Evolutionary conservation across 2,113 vertebrate genomes (phyloP).

Genomic region (Triplophysa rosa): DNA sequence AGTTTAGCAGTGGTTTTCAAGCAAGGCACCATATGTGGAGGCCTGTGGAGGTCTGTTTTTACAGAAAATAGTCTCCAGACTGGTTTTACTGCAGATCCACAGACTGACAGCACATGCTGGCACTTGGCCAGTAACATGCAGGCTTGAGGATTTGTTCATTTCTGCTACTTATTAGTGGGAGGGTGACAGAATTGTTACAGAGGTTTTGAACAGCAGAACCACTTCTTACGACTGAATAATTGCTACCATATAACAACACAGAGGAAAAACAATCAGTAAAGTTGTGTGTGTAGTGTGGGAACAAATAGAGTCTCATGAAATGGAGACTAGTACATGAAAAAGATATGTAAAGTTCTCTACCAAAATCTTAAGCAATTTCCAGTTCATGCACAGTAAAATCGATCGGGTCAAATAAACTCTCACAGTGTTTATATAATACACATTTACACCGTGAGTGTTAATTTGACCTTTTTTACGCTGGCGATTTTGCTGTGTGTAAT

Average conservation of each 20-base stretch:
- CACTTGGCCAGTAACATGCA: slow-evolving; percentile 47
- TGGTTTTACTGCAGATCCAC: slow-evolving; percentile 62
- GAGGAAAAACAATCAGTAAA: slow-evolving; percentile 34
- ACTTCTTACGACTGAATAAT: slow-evolving; percentile 49
- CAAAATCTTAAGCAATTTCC: slow-evolving; percentile 68
- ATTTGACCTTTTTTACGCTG: no score
- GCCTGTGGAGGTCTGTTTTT: slow-evolving; percentile 40
- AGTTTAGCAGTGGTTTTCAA: slow-evolving; percentile 43
- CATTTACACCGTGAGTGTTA: no score
- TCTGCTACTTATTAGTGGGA: slow-evolving; percentile 48
- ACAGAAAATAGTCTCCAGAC: slow-evolving; percentile 58
- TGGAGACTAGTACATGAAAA: slow-evolving; percentile 12
- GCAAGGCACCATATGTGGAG: slow-evolving; percentile 48
- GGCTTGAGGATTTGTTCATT: slow-evolving; percentile 54
- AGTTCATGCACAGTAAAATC: no score
- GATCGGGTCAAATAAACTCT: no score
- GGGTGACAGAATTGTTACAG: slow-evolving; percentile 38
- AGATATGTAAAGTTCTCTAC: slow-evolving; percentile 54
- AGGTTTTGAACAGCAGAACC: slow-evolving; percentile 43
- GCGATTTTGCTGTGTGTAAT: no score
- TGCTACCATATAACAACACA: slow-evolving; percentile 40
- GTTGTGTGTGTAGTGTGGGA: slow-evolving; percentile 30
- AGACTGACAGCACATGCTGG: slow-evolving; percentile 53
- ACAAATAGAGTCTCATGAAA: neutral
- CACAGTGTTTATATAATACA: no score